A percentile compares a stretch with the other conserved stretches of the same genome.
Conservation (phyloP, 1,140 invertebrate species). For the Bombus superbus region DNA sequence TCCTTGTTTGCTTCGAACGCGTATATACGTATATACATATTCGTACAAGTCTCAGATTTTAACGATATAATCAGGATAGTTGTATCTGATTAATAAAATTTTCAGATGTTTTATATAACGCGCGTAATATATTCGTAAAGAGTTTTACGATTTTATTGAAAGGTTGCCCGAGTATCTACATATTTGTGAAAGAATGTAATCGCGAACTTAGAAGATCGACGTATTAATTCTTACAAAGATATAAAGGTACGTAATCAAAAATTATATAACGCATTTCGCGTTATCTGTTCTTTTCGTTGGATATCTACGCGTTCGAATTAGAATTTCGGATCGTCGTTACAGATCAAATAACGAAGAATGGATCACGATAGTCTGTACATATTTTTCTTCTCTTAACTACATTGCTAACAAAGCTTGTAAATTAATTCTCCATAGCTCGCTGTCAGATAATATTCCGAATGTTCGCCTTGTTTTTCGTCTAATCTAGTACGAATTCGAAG, state of each 20-base stretch:
- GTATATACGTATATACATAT: too few species aligned
- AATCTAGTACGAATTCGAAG: not conserved
- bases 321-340: constrained; percentile 7
- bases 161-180: not conserved
- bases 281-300: not conserved
- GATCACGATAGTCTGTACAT: not conserved
- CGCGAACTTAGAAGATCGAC: too few species aligned
- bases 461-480: not conserved
- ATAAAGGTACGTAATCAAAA: not conserved
- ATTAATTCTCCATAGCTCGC: constrained; percentile 1
- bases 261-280: not conserved
- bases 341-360: not conserved
- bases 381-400: not conserved
- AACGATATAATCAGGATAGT: too few species aligned
- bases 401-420: constrained; percentile 10
- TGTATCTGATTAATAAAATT: too few species aligned
- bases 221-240: too few species aligned
- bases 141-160: not conserved
- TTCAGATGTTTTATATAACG: too few species aligned
- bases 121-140: too few species aligned
- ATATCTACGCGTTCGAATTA: not conserved
- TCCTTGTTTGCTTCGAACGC: too few species aligned
- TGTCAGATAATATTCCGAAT: constrained; percentile 1
- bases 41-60: too few species aligned
- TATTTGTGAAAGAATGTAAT: not conserved